Base-by-base conservation (phyloP, 2,888 invertebrate species). In the Cryptocheilus praepositus region DNA sequence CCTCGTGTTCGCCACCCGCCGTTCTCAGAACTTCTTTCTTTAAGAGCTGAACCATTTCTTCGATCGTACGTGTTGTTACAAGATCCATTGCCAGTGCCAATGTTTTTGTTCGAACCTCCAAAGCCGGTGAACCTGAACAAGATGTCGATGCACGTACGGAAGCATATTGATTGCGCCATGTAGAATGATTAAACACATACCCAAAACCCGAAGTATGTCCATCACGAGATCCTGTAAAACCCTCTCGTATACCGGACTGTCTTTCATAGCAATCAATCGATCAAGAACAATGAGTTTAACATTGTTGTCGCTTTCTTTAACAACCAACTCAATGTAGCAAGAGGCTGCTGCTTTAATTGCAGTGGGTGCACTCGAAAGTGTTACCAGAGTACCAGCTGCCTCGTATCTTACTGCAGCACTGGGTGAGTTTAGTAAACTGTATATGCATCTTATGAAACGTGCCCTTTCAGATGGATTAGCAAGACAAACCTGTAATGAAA, bases 291-390 rank as follows among this genome's bases (percentile, higher is more conserved):
- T 99, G 66, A 99, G 91, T 90, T 99, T 99, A 16, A 99, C 99
- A 90, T 99, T 99, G 90, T 99, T 99, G 89, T 99, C 99, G 89
- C 98, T 98, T 89, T 99, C 99, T 89, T 99, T 99, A n/a, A 99
- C 95, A 71, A 99, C 97, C 79, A 99, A 90, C 86, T 99, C 99
- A 84, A 99, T 99, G 90, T 99, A 99, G 89, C 98, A 98, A 46
- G 95, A 95, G 1, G 99, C 99, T 0, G 99, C 99, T 36, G 98
- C 98, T 93, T 96, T 97, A 74, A 99, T 95, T 7, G 99, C 99
- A 11, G 99, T 98, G 0, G 99, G 99, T 0, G 98, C 99, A 84
- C 93, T 95, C n/a, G 98, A 98, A 13, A 99, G 91, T 0, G 99
- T 99, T 64, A 99, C 96, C 63, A 99, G 92, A 5, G 99, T 99